Evolutionary conservation across 1,140 invertebrate genomes (phyloP).

Genomic region (Brachionus koreanus): DNA sequence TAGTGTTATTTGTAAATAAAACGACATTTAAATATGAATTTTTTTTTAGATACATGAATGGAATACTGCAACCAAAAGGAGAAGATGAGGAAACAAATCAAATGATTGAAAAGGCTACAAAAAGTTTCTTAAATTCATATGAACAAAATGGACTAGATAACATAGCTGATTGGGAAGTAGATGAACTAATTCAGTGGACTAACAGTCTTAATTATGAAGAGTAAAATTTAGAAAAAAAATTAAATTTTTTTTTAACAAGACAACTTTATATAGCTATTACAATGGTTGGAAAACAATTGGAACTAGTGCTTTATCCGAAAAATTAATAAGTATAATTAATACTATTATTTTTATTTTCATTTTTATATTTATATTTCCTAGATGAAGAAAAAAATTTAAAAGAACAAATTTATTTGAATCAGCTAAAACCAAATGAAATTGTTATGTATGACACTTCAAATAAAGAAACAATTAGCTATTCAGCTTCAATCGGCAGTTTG

Average conservation of each 20-base stretch:
- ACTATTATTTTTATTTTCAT: not conserved
- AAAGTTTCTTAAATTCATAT: conserved; percentile 55
- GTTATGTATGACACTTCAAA: not conserved
- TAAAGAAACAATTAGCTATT: not conserved
- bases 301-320: conserved; percentile 54
- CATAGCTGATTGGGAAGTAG: conserved; percentile 57
- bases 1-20: too few species aligned
- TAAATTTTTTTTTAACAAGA: not conserved
- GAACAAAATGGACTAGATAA: conserved; percentile 53
- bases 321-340: conserved; percentile 50
- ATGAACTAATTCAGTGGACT: conserved; percentile 58
- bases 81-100: conserved; percentile 50
- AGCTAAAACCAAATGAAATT: not conserved
- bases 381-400: conserved; percentile 5
- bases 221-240: conserved; percentile 43
- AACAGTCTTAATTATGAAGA: conserved; percentile 58
- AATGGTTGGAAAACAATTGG: conserved; percentile 53
- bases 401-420: not conserved
- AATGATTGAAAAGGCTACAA: conserved; percentile 55
- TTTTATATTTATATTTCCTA: not conserved
- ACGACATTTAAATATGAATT: not conserved
- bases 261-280: conserved; percentile 50
- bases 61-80: conserved; percentile 53
- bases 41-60: conserved; percentile 53
- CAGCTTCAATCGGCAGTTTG: not conserved